phyloP scores from a whole-genome alignment of 1,140 invertebrate genomes.

The Pseudomyrmex flavicornis region DNA sequence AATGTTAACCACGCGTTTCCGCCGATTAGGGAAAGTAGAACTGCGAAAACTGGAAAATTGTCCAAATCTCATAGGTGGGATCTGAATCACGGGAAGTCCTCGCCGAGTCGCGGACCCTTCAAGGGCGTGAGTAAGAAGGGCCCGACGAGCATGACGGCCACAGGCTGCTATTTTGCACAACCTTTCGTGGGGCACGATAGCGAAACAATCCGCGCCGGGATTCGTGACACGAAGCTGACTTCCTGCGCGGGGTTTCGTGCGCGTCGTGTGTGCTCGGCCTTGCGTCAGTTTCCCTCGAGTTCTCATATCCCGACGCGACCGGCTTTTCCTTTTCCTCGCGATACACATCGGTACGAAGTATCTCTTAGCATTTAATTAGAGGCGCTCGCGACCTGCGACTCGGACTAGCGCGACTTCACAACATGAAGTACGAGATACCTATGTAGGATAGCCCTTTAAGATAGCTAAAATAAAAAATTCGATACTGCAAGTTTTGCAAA shows the following conservation, averaged over 20 bases:
- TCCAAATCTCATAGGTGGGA: constrained; percentile 26
- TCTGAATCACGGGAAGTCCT: constrained; percentile 52
- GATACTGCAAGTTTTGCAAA: too few species aligned
- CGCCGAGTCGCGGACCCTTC: constrained; percentile 41
- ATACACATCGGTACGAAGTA: constrained; percentile 60
- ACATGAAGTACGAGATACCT: background rate
- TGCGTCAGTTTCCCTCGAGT: constrained; percentile 49
- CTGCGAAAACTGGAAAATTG: constrained; percentile 14
- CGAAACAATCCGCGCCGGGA: constrained; percentile 8
- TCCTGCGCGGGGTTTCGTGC: constrained; percentile 48
- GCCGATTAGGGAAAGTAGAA: constrained; percentile 31
- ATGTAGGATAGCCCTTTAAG: too few species aligned
- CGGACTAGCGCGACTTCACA: background rate
- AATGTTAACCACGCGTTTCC: constrained; percentile 25
- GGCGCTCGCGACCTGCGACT: background rate
- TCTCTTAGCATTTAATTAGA: constrained; percentile 58
- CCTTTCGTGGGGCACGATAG: constrained; percentile 25
- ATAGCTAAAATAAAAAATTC: too few species aligned
- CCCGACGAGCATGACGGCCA: constrained; percentile 47
- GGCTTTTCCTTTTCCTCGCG: constrained; percentile 63
- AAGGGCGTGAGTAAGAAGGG: constrained; percentile 63
- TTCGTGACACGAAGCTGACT: constrained; percentile 66
- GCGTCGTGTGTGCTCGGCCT: constrained; percentile 15
- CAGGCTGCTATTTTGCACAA: constrained; percentile 47
- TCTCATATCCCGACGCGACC: constrained; percentile 45